A percentile compares a stretch with the other conserved stretches of the same genome.
Conservation (phyloP, 1,140 invertebrate genomes). For the Octopus bimaculoides region DNA sequence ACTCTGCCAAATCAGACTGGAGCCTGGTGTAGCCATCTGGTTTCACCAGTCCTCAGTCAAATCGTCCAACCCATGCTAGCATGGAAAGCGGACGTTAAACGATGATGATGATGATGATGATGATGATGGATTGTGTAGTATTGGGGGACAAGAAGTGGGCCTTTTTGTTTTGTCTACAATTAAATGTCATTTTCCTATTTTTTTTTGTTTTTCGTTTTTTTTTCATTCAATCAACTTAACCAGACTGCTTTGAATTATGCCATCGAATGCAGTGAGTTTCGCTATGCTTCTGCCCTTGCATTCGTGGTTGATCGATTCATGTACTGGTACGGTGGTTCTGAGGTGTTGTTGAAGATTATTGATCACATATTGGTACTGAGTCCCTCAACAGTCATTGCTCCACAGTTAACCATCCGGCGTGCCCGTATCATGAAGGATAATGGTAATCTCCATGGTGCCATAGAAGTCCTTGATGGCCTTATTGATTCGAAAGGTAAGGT, state of each 20-base stretch:
- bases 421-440: constrained; percentile 26
- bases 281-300: constrained; percentile 16
- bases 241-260: constrained; percentile 16
- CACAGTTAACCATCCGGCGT: constrained; percentile 26
- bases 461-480: constrained; percentile 21
- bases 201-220: no score
- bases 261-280: constrained; percentile 11
- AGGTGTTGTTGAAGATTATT: constrained; percentile 17
- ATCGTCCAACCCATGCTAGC: no score
- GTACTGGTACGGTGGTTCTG: constrained; percentile 20
- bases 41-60: no score
- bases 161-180: no score
- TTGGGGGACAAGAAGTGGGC: no score
- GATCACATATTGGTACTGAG: constrained; percentile 7
- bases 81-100: no score
- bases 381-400: constrained; percentile 22
- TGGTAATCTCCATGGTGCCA: constrained; percentile 24
- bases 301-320: constrained; percentile 18
- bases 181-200: no score
- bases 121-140: no score
- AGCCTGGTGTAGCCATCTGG: no score
- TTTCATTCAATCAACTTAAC: no score
- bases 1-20: no score
- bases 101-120: no score
- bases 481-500: constrained; percentile 10